These are phyloP conservation scores for Dorcus hopei DNA, from an alignment of 2,888 invertebrate species.

Conservation along the genomic window DNA sequence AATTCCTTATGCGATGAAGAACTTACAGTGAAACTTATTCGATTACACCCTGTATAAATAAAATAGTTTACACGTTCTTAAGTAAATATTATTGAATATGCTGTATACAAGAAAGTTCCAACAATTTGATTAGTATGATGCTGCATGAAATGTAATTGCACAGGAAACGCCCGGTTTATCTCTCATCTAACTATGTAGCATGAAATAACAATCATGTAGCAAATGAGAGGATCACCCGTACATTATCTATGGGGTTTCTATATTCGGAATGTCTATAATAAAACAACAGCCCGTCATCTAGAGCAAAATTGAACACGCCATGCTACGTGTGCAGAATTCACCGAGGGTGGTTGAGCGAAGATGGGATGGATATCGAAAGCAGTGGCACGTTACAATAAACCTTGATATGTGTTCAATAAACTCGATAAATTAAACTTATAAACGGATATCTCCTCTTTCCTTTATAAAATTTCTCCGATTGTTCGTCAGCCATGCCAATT, in stretches of 20 bases:
- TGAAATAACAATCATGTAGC: constrained; percentile 15
- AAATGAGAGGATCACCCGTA: constrained; percentile 23
- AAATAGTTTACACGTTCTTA: too few relatives aligned
- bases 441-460: constrained; percentile 18
- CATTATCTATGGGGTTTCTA: constrained; percentile 30
- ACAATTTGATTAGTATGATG: too few relatives aligned
- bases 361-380: constrained; percentile 26
- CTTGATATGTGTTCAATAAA: constrained; percentile 39
- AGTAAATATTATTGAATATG: too few relatives aligned
- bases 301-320: constrained; percentile 35
- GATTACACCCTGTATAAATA: too few relatives aligned
- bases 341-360: constrained; percentile 21
- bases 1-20: too few relatives aligned
- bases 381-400: constrained; percentile 37
- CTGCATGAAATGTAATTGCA: too few relatives aligned
- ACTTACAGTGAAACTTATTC: too few relatives aligned
- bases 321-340: constrained; percentile 46
- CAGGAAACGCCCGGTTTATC: too few relatives aligned
- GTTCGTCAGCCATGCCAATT: neutral
- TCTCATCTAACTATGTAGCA: neutral
- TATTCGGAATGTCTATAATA: constrained; percentile 33
- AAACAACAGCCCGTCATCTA: constrained; percentile 30
- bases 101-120: too few relatives aligned
- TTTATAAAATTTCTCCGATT: neutral
- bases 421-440: constrained; percentile 38